These are phyloP conservation scores for Lepidostoma basale DNA, from an alignment of 1,140 invertebrate species.

Conservation along the genomic window DNA sequence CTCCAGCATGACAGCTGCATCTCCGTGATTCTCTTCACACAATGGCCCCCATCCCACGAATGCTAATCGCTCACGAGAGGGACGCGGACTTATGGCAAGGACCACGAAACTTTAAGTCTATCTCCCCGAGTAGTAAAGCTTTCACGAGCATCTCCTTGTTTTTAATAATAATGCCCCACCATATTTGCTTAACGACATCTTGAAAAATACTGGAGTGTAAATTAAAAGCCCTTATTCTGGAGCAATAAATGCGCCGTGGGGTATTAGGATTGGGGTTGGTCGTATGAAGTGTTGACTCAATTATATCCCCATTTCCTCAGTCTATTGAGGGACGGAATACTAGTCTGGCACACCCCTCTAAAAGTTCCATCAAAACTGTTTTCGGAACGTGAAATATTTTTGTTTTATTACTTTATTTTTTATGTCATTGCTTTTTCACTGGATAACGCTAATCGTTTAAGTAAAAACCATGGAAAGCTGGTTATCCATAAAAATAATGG, in stretches of 20 bases:
- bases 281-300: constrained; percentile 45
- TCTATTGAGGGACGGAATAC: background rate
- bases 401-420: too few relatives aligned
- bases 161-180: constrained; percentile 27
- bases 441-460: too few relatives aligned
- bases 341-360: constrained; percentile 9
- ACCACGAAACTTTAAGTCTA: background rate
- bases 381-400: too few relatives aligned
- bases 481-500: too few relatives aligned
- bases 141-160: constrained; percentile 16
- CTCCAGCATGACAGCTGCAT: background rate
- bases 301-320: constrained; percentile 45
- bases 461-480: too few relatives aligned
- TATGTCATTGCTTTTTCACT: too few relatives aligned
- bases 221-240: constrained; percentile 45
- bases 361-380: constrained; percentile 33
- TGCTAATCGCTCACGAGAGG: background rate
- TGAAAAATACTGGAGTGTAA: constrained; percentile 45
- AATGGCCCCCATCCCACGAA: background rate
- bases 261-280: constrained; percentile 13
- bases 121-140: background rate
- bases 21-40: background rate
- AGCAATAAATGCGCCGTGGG: constrained; percentile 39
- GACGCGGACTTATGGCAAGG: background rate
- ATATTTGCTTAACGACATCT: constrained; percentile 45